Percentiles rank a stretch among this genome's conserved stretches.
These are phyloP conservation scores for Nymphalis urticae DNA, from an alignment of 2,888 invertebrate genomes.

Conservation along the genomic window DNA sequence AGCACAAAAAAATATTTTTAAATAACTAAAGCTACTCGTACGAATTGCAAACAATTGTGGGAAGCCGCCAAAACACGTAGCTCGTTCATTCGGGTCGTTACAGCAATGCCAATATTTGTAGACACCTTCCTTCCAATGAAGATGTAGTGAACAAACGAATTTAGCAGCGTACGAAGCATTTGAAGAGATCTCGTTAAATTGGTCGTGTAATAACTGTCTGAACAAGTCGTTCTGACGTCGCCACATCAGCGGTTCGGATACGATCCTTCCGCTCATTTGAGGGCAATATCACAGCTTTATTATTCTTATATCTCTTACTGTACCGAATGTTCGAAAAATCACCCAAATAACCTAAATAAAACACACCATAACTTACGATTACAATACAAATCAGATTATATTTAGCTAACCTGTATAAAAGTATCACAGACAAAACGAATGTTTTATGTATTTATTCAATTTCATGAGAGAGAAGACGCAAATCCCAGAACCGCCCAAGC, in stretches of 20 bases:
- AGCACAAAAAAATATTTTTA: slow-evolving; percentile 31
- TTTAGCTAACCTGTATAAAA: slow-evolving; percentile 8
- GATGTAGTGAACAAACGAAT: slow-evolving; percentile 39
- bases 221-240: slow-evolving; percentile 66
- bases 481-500: slow-evolving; percentile 68
- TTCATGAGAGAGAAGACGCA: slow-evolving; percentile 62
- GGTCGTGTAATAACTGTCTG: slow-evolving; percentile 64
- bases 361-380: background rate
- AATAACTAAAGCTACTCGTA: slow-evolving; percentile 41
- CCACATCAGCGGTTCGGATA: slow-evolving; percentile 70
- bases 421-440: slow-evolving; percentile 36
- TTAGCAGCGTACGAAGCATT: slow-evolving; percentile 42
- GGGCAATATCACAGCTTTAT: slow-evolving; percentile 57
- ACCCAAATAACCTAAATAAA: too few species aligned
- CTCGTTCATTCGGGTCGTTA: slow-evolving; percentile 72
- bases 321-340: too few species aligned
- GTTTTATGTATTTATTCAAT: slow-evolving; percentile 59
- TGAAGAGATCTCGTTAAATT: slow-evolving; percentile 53
- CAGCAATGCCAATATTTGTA: slow-evolving; percentile 51
- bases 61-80: slow-evolving; percentile 76
- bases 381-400: background rate
- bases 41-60: slow-evolving; percentile 66
- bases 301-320: slow-evolving; percentile 3
- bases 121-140: slow-evolving; percentile 48
- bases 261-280: slow-evolving; percentile 64